Evolutionary conservation across 2,113 vertebrate species (phyloP), one percentile per base, ranked within the genome.

Genomic region (Istiophorus platypterus): DNA sequence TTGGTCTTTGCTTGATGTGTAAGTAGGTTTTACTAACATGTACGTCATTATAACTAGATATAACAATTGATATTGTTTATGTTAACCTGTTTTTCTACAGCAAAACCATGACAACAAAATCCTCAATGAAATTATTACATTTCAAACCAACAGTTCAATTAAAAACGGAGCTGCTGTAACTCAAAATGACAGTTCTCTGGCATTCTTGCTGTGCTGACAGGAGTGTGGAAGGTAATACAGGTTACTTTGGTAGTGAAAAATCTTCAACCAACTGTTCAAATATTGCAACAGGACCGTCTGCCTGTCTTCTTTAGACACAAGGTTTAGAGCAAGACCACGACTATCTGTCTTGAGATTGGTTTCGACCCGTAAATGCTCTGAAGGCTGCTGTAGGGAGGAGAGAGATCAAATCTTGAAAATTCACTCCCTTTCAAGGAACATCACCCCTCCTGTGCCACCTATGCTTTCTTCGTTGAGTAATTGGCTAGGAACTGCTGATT

Each of bases 241-340:
- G 65, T 69, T 49, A 41, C 47, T 83, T 49, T 26, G 20, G 45
- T 12, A 13, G 62, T 51, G 31, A 52, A 51, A 59, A 59, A 84
- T 72, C 49, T 80, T 66, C 59, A 54, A 41, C 52, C 82, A 79
- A 2, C 85, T 88, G 83, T 78, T 86, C 65, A 80, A 84, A 84
- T 88, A 69, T 88, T 89, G 87, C 82, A 76, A 61, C 9, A 11
- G 24, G 42, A 9, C 1, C 80, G 59, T 41, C 49, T 24, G 69
- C 17, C 73, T 78, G 77, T 70, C 52, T 15, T 15, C 8, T 85
- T 66, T 73, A 51, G 66, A 77, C 74, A 62, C 45, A 77, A 24
- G 81, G 70, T 29, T 78, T 22, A 72, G 12, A 49, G 56, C 29
- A 7, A 51, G 47, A 69, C n/a, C 37, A 29, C 7, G n/a, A 34